A percentile compares a stretch with the other conserved stretches of the same genome.
Conservation (phyloP, 2,797 vertebrate genomes). For the Prunella strophiata region DNA sequence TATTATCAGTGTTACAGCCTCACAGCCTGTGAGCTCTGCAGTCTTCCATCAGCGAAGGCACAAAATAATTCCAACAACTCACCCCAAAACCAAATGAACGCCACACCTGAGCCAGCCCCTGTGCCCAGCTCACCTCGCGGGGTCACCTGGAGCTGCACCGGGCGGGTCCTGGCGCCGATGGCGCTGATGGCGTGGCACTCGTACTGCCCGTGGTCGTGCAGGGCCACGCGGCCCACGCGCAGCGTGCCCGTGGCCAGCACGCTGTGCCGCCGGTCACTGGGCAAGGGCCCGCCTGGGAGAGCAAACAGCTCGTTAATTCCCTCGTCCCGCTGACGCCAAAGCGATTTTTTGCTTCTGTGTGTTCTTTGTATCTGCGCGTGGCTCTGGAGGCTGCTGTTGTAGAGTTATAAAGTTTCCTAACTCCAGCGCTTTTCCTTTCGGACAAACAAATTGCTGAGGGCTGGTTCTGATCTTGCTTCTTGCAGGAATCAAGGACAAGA, state of each 20-base stretch:
- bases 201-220: conserved; percentile 73
- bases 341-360: fast-evolving
- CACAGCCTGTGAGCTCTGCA: too few relatives aligned
- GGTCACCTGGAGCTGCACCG: conserved; percentile 61
- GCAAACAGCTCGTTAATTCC: not conserved
- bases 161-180: conserved; percentile 33
- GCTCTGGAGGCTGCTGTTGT: fast-evolving
- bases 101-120: not conserved
- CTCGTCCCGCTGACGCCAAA: fast-evolving
- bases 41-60: too few relatives aligned
- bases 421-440: fast-evolving
- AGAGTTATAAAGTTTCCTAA: fast-evolving
- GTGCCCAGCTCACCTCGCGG: conserved; percentile 53
- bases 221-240: conserved; percentile 53
- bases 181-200: conserved; percentile 76
- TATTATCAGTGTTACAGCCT: too few relatives aligned
- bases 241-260: conserved; percentile 71
- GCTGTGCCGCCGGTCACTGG: conserved; percentile 63
- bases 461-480: not conserved
- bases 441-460: too few relatives aligned
- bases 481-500: not conserved
- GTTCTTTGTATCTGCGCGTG: fast-evolving
- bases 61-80: not conserved
- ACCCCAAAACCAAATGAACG: fast-evolving
- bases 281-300: conserved; percentile 60